Base-by-base conservation (phyloP, 2,113 vertebrate species). In the Chlorocebus sabaeus region DNA sequence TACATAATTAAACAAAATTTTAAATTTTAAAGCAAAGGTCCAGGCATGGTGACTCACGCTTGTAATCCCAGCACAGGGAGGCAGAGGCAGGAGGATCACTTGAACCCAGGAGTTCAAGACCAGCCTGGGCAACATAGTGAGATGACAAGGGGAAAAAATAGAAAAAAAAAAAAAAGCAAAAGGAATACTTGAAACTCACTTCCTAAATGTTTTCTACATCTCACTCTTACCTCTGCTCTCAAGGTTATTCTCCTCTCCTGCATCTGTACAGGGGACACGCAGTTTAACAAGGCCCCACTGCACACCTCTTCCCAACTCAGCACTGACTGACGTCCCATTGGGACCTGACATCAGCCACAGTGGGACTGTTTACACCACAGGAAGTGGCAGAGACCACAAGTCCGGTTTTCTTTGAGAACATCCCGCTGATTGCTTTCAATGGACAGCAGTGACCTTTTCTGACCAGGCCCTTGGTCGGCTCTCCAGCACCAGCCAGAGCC, bases 281-380 rank as follows among this genome's bases (percentile, higher is more conserved):
- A 10, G 3, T 8, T 38, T 38, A 6, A 25, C 86, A 20, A 14
- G 1, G 4, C 6, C 23, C 30, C n/a, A 72, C 70, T 6, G 0
- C 5, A 20, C 59, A 1, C n/a, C 80, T 38, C 22, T 50, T 23
- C 30, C 73, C 73, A 2, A 2, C 25, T 30, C n/a, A 25, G 38
- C 0, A 0, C 5, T 43, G 25, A 4, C 48, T 10, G 27, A 13
- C 2, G 0, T 32, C 4, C 2, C 1, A 9, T n/a, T 38, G 16
- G 80, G 0, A 10, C 22, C 18, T 17, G 2, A 61, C 8, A 27
- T 25, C 14, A 43, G 55, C 87, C 17, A 3, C 6, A 1, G 48
- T 16, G 8, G 18, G 38, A 75, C 70, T 0, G 12, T 18, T 30
- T 7, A 27, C 52, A 61, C 80, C 32, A 23, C 14, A 30, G 67